Evolutionary conservation across 2,888 invertebrate species (phyloP), one percentile per base, ranked within the genome.

Genomic region (Marronus borbonicus): DNA sequence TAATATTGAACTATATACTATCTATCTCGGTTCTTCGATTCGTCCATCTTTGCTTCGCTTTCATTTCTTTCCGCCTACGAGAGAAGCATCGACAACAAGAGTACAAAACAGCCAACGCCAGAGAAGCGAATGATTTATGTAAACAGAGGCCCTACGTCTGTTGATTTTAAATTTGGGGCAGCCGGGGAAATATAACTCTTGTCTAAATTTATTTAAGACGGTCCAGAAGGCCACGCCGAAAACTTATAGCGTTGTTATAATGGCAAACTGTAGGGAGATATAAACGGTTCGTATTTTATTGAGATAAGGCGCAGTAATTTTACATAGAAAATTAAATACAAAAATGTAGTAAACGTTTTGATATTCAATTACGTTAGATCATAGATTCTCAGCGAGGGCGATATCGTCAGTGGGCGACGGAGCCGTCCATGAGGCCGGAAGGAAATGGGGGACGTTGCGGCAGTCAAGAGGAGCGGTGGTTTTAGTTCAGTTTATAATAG

Each of bases 101-200:
- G 68, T 49, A 68, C 68, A 68, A 68, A 68, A 68, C 49, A 68
- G 44, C 24, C 49, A 68, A 24, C 24, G 68, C 20, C 68, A 49
- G 20, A 68, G 68, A 50, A 49, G 49, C 49, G 68, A 12, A 68
- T 68, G 68, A 68, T 68, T 68, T 68, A 68, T 68, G 68, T 50
- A 68, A 68, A 68, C 68, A 68, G 68, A 50, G 68, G 10, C 68
- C 12, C 44, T 49, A 20, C 24, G 49, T 28, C 49, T 58, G 68
- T 68, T 68, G 44, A 68, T 68, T 68, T 68, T 68, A 68, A 68
- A 68, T 68, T 68, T 68, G 49, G 68, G 49, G 50, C 68, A 50
- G 20, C 44, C 24, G 68, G 68, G 50, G 68, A 68, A 68, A 68
- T 49, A 68, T 68, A 68, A 68, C 36, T 44, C 68, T 68, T 68